phyloP scores from a whole-genome alignment of 2,113 vertebrate genomes.

The Oryzias celebensis region DNA sequence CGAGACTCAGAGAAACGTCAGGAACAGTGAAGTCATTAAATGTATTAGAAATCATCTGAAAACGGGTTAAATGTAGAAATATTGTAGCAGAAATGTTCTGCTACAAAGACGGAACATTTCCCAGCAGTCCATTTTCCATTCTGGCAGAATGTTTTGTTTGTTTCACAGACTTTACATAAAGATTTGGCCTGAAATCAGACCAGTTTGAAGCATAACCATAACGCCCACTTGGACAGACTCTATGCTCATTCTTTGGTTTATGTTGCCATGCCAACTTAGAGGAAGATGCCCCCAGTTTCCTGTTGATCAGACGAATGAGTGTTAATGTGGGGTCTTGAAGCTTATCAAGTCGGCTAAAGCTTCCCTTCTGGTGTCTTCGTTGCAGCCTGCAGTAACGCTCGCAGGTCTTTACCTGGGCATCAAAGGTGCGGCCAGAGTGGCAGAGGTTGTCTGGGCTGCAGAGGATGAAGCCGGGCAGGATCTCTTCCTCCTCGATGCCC shows the following conservation, averaged over 20 bases:
- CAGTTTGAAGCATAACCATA: not conserved
- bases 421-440: constrained; percentile 97
- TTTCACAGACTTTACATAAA: not conserved
- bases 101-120: too few species aligned
- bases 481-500: constrained; percentile 98
- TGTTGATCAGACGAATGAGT: not conserved
- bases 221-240: constrained; percentile 5
- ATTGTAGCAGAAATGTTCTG: too few species aligned
- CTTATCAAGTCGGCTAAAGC: not conserved
- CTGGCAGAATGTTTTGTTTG: not conserved
- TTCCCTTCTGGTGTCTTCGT: not conserved
- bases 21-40: too few species aligned
- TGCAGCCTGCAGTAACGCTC: not conserved
- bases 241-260: not conserved
- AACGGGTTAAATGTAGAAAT: too few species aligned
- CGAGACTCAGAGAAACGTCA: too few species aligned
- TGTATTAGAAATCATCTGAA: too few species aligned
- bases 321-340: not conserved
- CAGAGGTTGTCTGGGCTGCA: constrained; percentile 97
- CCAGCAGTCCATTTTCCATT: too few species aligned
- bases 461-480: constrained; percentile 97
- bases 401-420: constrained; percentile 86
- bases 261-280: constrained; percentile 23
- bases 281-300: not conserved
- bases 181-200: not conserved